These are phyloP conservation scores for Lucilia sericata DNA, from an alignment of 1,140 invertebrate genomes.

Conservation along the genomic window DNA sequence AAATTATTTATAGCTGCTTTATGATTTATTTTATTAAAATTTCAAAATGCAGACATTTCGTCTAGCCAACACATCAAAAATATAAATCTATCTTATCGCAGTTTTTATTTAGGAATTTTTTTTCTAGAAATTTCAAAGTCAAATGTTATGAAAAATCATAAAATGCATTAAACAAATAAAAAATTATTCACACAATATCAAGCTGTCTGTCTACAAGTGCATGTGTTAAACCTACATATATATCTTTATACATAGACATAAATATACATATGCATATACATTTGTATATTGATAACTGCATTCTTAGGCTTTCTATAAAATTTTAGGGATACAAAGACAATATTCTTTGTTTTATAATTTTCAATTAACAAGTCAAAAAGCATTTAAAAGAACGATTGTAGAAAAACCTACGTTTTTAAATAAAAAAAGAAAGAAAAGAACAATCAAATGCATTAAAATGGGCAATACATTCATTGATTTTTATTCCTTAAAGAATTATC, in stretches of 20 bases:
- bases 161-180: background rate
- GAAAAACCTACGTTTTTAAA: background rate
- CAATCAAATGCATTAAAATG: conserved; percentile 14
- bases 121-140: too few species aligned
- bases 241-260: background rate
- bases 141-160: too few species aligned
- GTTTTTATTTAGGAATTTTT: too few species aligned
- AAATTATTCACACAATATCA: background rate
- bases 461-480: background rate
- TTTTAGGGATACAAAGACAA: too few species aligned
- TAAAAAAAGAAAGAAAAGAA: background rate
- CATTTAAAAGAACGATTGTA: background rate
- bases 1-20: too few species aligned
- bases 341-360: conserved; percentile 19
- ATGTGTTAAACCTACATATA: background rate
- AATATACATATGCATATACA: background rate
- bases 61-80: too few species aligned
- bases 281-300: background rate
- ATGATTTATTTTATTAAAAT: too few species aligned
- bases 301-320: background rate
- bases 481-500: conserved; percentile 29
- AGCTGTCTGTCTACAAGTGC: background rate
- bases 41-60: too few species aligned
- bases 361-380: conserved; percentile 40
- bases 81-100: too few species aligned